Conservation (phyloP, 1,140 invertebrate genomes). For the Carcinoscorpius rotundicauda region DNA sequence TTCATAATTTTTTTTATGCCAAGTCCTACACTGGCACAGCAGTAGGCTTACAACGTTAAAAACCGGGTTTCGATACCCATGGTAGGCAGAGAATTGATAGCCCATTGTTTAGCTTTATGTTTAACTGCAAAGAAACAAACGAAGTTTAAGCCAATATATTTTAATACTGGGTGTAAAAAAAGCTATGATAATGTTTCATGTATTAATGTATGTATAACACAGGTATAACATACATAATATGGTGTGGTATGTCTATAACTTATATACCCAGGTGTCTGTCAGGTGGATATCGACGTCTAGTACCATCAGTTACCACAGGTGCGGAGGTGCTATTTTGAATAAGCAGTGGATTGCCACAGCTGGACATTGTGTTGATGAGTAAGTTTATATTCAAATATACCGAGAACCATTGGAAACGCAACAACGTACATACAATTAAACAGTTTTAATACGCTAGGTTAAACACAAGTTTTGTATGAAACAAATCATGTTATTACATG, state of each 20-base stretch:
- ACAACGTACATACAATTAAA: too few species aligned
- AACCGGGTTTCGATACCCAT: too few species aligned
- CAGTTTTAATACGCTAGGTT: too few species aligned
- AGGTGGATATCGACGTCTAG: conserved; percentile 80
- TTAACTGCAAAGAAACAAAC: neutral
- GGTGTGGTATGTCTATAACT: conserved; percentile 27
- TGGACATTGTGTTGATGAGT: conserved; percentile 93
- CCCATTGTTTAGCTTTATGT: neutral
- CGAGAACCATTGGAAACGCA: neutral
- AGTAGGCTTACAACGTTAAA: too few species aligned
- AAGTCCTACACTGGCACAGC: too few species aligned
- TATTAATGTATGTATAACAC: too few species aligned
- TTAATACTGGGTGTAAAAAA: neutral
- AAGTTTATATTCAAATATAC: conserved; percentile 37
- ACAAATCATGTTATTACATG: too few species aligned
- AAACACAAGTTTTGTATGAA: too few species aligned
- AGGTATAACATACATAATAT: too few species aligned
- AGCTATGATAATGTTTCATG: too few species aligned
- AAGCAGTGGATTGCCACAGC: conserved; percentile 93
- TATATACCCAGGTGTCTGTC: conserved; percentile 58
- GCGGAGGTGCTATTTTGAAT: conserved; percentile 85
- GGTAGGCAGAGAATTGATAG: too few species aligned
- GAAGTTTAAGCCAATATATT: neutral
- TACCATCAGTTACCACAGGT: conserved; percentile 81
- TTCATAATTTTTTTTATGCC: too few species aligned